Base-by-base conservation (phyloP, 2,888 invertebrate species). In the Atethmia centrago region DNA sequence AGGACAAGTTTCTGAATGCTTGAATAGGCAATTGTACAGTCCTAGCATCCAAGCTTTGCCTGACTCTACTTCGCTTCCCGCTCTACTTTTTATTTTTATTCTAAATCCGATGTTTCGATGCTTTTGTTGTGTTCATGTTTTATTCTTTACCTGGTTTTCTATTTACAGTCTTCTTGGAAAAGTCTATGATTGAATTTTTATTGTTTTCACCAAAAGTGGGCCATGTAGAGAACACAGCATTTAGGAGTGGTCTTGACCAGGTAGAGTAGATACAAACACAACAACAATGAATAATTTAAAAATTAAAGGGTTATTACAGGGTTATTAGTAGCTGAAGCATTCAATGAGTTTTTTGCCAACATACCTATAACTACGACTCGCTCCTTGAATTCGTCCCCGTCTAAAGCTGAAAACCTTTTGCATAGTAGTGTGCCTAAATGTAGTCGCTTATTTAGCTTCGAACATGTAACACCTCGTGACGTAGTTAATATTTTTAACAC, bases 11-110 rank as follows among this genome's bases (percentile, higher is more conserved):
- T 76, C 61, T 49, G 67, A 77, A 86, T 77, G 82, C 74, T 79
- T 86, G 86, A 85, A 84, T 79, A 73, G 53, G 47, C 79, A 86
- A 86, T 84, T 66, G 77, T 64, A 82, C 79, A 69, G 72, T 82
- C 69, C 83, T 83, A 56, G 67, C 51, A 59, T 51, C n/a, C 58
- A 42, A 67, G 80, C 70, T 74, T 71, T 45, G 64, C 62, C 36
- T 47, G 58, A 51, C 58, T 80, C 66, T 56, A 40, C 65, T 65
- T 68, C 58, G 65, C 59, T 66, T 80, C 74, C 28, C 56, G 51
- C 25, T 70, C 25, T 40, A 68, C 56, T 64, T 71, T 73, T 64
- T 63, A 56, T 31, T 71, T 82, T 71, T 66, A 51, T 49, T 59
- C 16, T 45, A 68, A 68, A 53, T 78, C 45, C 16, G 14, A 19